Conservation (phyloP, 2,888 invertebrate species). For the Horisme vitalbata region DNA sequence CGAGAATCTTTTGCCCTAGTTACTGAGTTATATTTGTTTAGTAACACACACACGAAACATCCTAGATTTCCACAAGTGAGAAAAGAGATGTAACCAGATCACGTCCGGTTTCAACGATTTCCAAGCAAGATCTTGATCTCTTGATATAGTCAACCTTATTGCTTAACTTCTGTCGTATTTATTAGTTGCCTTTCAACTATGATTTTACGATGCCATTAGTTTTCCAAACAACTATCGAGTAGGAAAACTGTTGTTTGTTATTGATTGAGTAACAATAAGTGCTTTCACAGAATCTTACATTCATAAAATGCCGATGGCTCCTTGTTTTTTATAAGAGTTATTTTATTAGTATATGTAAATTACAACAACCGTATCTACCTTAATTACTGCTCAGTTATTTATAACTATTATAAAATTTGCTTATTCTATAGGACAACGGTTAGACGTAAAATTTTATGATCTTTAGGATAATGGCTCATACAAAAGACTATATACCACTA, state of each 20-base stretch:
- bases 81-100: conserved; percentile 35
- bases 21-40: conserved; percentile 40
- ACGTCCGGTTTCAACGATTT: conserved; percentile 28
- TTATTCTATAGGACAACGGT: no score
- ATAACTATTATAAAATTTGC: no score
- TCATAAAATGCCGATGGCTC: no score
- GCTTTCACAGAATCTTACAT: no score
- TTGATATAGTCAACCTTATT: conserved; percentile 18
- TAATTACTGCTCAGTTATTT: no score
- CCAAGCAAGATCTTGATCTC: conserved; percentile 17
- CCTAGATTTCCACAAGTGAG: conserved; percentile 34
- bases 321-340: no score
- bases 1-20: conserved; percentile 41
- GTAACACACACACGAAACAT: conserved; percentile 37
- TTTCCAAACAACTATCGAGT: conserved; percentile 8
- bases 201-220: conserved; percentile 6
- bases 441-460: no score
- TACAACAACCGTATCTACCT: no score
- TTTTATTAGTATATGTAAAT: no score
- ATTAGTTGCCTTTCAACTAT: conserved; percentile 10
- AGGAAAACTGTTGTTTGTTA: neutral
- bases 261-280: no score
- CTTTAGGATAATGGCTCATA: no score
- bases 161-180: conserved; percentile 13
- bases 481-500: no score